Evolutionary conservation across 2,888 invertebrate genomes (phyloP), one percentile per base, ranked within the genome.

Genomic region (Ischnura elegans): DNA sequence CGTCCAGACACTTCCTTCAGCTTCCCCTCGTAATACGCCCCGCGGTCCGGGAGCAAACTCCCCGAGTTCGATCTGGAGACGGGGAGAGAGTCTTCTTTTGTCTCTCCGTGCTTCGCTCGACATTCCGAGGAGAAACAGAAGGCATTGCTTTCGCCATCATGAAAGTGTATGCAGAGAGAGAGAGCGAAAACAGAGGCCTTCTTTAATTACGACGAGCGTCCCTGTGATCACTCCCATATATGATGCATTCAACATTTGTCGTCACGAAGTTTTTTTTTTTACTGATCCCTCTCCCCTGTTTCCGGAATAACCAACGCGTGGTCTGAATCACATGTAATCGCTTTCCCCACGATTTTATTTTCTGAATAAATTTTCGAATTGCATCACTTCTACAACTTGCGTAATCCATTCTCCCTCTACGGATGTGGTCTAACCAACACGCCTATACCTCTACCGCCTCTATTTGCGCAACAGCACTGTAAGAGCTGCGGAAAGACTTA

Each of bases 141-240:
- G 51, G 51, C 51, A 19, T 8, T 51, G 16, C 16, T 19, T 51
- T 51, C 51, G 8, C 51, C 51, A 51, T 51, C 51, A 19, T n/a
- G n/a, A n/a, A 3, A 2, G 47, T 47, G 86, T 21, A 3, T 21
- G 45, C 6, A 45, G 86, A 25, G 42, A 6, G 25, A 45, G 45
- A 45, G 86, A 43, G 86, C 6, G 25, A 86, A 86, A 46, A 25
- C 2, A 46, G 45, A 61, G 90, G 13, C 90, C 66, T 90, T 66
- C 90, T 66, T 90, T 90, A 90, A 66, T 90, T 66, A 90, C 66
- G 55, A 61, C 61, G 90, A 90, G 90, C 61, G 45, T 55, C 55
- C 51, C n/a, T 87, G 51, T 55, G 87, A 87, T 87, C 87, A 87
- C 61, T 61, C 61, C 19, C 61, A 61, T 51, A 51, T n/a, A 61